phyloP scores from a whole-genome alignment of 2,113 vertebrate species.

The Boleophthalmus pectinirostris region DNA sequence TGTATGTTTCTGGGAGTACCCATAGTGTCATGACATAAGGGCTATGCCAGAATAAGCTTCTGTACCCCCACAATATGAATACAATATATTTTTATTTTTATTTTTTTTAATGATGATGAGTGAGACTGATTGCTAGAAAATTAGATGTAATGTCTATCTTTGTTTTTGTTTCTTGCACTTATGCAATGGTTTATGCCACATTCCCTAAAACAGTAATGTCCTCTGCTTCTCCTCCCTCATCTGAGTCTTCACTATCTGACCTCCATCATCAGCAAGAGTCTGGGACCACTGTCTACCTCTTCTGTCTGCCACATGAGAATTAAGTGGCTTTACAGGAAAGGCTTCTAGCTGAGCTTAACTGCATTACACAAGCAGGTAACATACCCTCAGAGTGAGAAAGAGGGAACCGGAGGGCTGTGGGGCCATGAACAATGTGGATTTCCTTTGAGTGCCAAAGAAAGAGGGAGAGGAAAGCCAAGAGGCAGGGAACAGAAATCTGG shows the following conservation, averaged over 20 bases:
- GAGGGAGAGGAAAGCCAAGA: slow-evolving; percentile 27
- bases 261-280: slow-evolving; percentile 10
- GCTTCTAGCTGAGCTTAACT: slow-evolving; percentile 93
- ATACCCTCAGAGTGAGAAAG: slow-evolving; percentile 73
- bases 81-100: no score
- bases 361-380: slow-evolving; percentile 95
- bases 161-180: background rate
- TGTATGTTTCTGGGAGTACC: no score
- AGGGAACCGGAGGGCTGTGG: slow-evolving; percentile 34
- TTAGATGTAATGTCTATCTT: no score
- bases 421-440: slow-evolving; percentile 17
- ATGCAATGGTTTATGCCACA: background rate
- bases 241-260: background rate
- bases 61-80: no score
- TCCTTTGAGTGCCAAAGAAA: slow-evolving; percentile 28
- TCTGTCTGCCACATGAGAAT: slow-evolving; percentile 84
- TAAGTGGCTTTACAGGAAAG: slow-evolving; percentile 96
- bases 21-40: no score
- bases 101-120: no score
- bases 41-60: no score
- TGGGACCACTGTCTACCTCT: slow-evolving; percentile 14
- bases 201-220: slow-evolving; percentile 72
- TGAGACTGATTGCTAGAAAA: no score
- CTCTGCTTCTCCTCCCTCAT: slow-evolving; percentile 25
- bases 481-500: slow-evolving; percentile 39